Evolutionary conservation across 2,113 vertebrate species (phyloP), one percentile per base, ranked within the genome.

Genomic region (Candoia aspera): DNA sequence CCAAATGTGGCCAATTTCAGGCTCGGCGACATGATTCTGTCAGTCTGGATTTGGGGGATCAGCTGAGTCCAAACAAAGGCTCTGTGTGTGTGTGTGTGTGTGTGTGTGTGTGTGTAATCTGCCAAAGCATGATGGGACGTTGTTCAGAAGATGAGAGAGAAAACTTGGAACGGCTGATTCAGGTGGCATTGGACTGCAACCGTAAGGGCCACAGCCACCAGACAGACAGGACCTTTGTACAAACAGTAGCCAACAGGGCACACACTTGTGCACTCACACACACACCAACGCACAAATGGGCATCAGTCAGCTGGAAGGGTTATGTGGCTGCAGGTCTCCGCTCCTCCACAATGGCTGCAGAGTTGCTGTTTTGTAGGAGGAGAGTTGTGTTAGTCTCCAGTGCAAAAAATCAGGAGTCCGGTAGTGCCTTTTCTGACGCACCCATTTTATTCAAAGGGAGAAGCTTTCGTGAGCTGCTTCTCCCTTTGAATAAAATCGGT

Each of bases 11-110:
- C 8, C 68, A 57, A n/a, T 46, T 73, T 57, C 59, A 12, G 19
- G 37, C 9, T 33, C 53, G 3, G 11, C 55, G 60, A 91, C 90
- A 87, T 21, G 62, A 87, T 91, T 91, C 91, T 87, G 85, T 87
- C 91, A 91, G 37, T 62, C 33, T 37, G 13, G 54, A 91, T 91
- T 79, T 87, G 53, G 53, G 42, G 85, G 62, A 42, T 4, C 11
- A 1, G 73, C 37, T 49, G 55, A 24, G 19, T 64, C 57, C 21
- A 17, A 37, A 62, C 2, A 5, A 68, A 33, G 60, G 37, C 5
- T 5, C 1, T 33, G 64, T 79, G 33, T n/a, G 33, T 19, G 2
- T 17, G 62, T 6, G 26, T 29, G 62, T 12, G 9, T 15, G 29
- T 33, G 64, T 2, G 15, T 8, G 26, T 12, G 29, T 26, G 62